Evolutionary conservation across 2,113 vertebrate species (phyloP).

Genomic region (Sakesphorus luctuosus): DNA sequence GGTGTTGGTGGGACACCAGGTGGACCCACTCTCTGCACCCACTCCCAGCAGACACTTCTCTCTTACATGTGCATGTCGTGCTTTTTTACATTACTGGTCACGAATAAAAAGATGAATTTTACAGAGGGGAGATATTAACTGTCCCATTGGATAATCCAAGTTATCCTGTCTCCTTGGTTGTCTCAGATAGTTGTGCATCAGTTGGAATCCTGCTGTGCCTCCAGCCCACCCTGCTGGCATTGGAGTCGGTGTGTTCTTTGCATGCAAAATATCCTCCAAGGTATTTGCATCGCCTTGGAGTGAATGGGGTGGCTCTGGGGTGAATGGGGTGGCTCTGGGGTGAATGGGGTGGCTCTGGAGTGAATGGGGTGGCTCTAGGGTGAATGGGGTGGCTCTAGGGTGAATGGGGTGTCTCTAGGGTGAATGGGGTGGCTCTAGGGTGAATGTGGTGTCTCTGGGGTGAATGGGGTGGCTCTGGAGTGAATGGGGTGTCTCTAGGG

Average conservation of each 20-base stretch:
- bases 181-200: not conserved
- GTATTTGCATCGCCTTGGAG: not conserved
- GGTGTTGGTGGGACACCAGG: fast-evolving
- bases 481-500: too few species aligned
- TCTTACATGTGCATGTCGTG: not conserved
- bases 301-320: not conserved
- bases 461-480: too few species aligned
- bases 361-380: too few species aligned
- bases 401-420: too few species aligned
- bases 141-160: not conserved
- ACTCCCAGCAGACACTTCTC: not conserved
- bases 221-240: not conserved
- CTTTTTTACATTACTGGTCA: not conserved
- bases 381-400: too few species aligned
- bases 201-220: not conserved
- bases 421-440: too few species aligned
- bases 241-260: not conserved
- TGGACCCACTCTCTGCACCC: not conserved
- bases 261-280: not conserved
- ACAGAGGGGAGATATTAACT: not conserved
- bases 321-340: not conserved
- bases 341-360: not conserved
- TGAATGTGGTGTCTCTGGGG: too few species aligned
- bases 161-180: not conserved
- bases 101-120: not conserved